Evolutionary conservation across 1,140 invertebrate species (phyloP), one percentile per base, ranked within the genome.

Genomic region (Acyrthosiphon pisum): DNA sequence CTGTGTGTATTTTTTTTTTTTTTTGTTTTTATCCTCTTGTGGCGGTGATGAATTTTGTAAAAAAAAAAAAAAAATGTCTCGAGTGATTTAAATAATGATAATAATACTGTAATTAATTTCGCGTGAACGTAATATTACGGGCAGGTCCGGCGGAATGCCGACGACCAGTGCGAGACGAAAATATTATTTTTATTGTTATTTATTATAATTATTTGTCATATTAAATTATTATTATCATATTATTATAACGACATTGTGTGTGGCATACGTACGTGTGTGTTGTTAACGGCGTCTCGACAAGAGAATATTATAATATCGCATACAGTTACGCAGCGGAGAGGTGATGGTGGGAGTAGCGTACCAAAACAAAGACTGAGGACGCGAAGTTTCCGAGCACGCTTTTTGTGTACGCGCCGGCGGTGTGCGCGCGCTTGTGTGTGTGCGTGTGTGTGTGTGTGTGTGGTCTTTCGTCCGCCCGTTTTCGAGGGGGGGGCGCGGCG

Each of bases 291-390:
- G 14, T 76, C 60, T 76, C 60, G 60, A n/a, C 60, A 30, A 76
- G n/a, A 76, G 60, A 76, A 76, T n/a, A n/a, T 76, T 76, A 76
- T 76, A 14, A 76, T n/a, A 76, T 37, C 20, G 76, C 22, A 83
- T 2, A 37, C 9, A 35, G 35, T 18, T 48, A 50, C 37, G 30
- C 50, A 41, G n/a, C 48, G 88, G 35, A 56, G n/a, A 56, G 8
- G 23, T 76, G n/a, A 53, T 89, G 88, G 22, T 89, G 88, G 88
- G 88, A 37, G 50, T 89, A 50, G 81, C 37, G 37, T 23, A 53
- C 81, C 81, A 56, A 93, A 93, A 93, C 91, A 86, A 93, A 84
- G 91, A 93, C 91, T 93, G 91, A 93, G 48, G 26, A 53, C 91
- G 81, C 46, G 56, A 50, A 93, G 81, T 50, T n/a, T 3, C 20